Evolutionary conservation across 2,797 vertebrate genomes (phyloP), one percentile per base, ranked within the genome.

Genomic region (Phrynocephalus forsythii): DNA sequence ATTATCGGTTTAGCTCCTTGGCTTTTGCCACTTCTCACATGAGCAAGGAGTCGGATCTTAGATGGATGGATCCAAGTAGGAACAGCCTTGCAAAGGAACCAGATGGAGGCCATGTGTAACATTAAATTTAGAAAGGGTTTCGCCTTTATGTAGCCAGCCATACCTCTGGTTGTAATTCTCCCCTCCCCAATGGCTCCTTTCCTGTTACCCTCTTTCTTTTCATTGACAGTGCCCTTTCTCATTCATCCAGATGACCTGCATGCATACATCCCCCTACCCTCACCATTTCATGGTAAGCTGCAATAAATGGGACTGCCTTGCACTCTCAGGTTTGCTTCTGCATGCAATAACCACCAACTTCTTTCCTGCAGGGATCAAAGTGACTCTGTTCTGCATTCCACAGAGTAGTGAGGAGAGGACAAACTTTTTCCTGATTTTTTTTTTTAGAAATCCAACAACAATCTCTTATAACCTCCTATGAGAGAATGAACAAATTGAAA

Each of bases 281-380:
- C 44, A 33, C 24, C 84, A 87, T 88, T 91, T 88, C 48, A 67
- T 83, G 38, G 30, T 82, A 84, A 89, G 83, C 80, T 56, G 87
- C 38, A 69, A 79, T 86, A 82, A 73, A 82, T 82, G 67, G 0
- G 11, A 16, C 20, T 16, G 44, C 73, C 30, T 79, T 52, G 63
- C 26, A 76, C 7, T 82, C 87, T 80, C 81, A 84, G 63, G 30
- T 56, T 81, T 79, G 84, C 83, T 77, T 66, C 84, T 85, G 80
- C 83, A 13, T 52, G 69, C 86, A 89, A 63, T 81, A 44, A 10
- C 78, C 86, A 56, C 52, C 83, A 67, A 28, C 86, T n/a, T 85
- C 48, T 84, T 86, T 85, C 86, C 87, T 73, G 52, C 26, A 1
- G 48, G 75, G 86, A 77, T 44, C 38, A 90, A 33, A 68, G 48